Base-by-base conservation (phyloP, 1,140 invertebrate genomes). In the Tigriopus japonicus region DNA sequence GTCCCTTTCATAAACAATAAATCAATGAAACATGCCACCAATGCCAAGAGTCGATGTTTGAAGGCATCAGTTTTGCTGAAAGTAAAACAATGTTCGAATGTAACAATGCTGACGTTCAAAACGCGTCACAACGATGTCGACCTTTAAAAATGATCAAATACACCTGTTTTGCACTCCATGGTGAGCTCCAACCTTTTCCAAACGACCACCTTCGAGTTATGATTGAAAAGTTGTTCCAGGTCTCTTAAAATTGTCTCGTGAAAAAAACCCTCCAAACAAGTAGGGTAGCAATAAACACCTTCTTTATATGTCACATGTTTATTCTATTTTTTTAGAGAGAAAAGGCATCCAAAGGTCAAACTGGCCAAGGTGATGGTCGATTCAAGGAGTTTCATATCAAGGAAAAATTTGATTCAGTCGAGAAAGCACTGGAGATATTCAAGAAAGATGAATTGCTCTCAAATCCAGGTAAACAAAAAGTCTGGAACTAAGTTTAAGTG, bases 361-460 rank as follows among this genome's bases (percentile, higher is more conserved):
- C 64, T 41, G 53, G 41, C 10, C 19, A 65, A 21, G 43, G 66
- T 54, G 66, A 67, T 41, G 64, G 65, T 41, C 63, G 65, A 61
- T 17, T 62, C 15, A 60, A 67, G 60, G 74, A 75, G 67, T 69
- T 68, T 62, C 69, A 70, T 63, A 66, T 74, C 13, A 75, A 72
- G 28, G 67, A 73, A 13, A 65, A 70, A 42, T 81, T 71, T 68
- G 52, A 66, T 3, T 69, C 65, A 56, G 69, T 79, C 3, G 65
- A 68, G 24, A 73, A 78, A 6, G 67, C 78, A 10, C 62, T 83
- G 49, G 63, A 72, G 42, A 63, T 82, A 5, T 83, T 82, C 66
- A 71, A 78, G 68, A 67, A 82, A 69, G 81, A 82, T 68, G 73
- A 75, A 15, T 67, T 82, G 1, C 60, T 77, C 14, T 69, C 67